Conservation (phyloP, 2,113 vertebrate genomes). For the Mola mola region DNA sequence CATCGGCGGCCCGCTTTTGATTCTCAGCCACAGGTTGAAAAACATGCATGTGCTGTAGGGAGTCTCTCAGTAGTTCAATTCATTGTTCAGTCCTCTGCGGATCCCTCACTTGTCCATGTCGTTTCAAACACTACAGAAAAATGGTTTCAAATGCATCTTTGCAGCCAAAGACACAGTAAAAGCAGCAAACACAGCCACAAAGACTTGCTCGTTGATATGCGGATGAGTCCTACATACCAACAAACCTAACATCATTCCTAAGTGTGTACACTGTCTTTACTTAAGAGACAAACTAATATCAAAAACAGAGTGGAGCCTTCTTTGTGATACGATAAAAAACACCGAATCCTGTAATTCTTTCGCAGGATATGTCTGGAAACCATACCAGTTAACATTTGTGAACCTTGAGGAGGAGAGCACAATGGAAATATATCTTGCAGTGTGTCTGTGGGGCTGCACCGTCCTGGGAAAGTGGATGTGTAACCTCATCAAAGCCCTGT, state of each 20-base stretch:
- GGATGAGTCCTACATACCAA: slow-evolving; percentile 3
- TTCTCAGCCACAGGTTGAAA: slow-evolving; percentile 25
- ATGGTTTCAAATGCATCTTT: not conserved
- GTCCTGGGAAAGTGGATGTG: slow-evolving; percentile 46
- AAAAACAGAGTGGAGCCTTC: not conserved
- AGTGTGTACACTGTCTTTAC: slow-evolving; percentile 8
- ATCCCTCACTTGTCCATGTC: not conserved
- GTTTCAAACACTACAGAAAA: not conserved
- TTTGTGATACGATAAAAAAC: not conserved
- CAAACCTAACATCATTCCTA: slow-evolving; percentile 3
- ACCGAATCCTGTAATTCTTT: not conserved
- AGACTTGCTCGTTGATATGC: not conserved
- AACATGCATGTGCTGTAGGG: slow-evolving; percentile 59
- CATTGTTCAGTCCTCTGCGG: not conserved
- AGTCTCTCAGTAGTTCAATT: slow-evolving; percentile 12
- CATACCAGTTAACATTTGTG: slow-evolving; percentile 3
- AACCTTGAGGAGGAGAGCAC: slow-evolving; percentile 28
- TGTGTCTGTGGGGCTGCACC: slow-evolving; percentile 6
- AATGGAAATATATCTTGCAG: slow-evolving; percentile 38
- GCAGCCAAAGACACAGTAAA: not conserved
- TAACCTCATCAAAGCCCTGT: slow-evolving; percentile 54
- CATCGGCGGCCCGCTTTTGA: slow-evolving; percentile 2
- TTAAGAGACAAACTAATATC: slow-evolving; percentile 6
- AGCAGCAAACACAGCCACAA: not conserved
- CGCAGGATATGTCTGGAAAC: slow-evolving; percentile 10